phyloP scores from a whole-genome alignment of 53 echinoderm and acorn worm genomes.

The Luidia sarsii region DNA sequence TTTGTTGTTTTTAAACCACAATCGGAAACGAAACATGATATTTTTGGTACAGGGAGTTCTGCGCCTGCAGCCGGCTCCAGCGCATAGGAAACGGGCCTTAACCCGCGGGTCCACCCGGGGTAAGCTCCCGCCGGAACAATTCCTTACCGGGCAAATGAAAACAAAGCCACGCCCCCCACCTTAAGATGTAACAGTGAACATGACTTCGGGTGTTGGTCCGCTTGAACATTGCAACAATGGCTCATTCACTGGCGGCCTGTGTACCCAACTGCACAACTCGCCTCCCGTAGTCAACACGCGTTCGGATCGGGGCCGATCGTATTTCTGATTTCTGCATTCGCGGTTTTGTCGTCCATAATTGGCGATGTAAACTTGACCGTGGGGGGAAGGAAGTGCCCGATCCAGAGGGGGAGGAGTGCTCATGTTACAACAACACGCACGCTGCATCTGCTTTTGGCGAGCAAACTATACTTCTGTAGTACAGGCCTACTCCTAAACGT shows the following conservation, averaged over 20 bases:
- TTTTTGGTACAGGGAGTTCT: neutral
- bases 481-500: no score
- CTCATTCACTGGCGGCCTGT: constrained; percentile 19
- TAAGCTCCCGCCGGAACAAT: constrained; percentile 28
- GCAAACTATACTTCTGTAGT: no score
- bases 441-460: constrained; percentile 6
- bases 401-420: neutral
- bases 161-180: constrained; percentile 39
- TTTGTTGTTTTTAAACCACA: constrained; percentile 48
- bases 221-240: constrained; percentile 36
- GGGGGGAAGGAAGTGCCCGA: neutral
- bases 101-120: constrained; percentile 9
- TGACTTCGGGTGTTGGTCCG: constrained; percentile 38
- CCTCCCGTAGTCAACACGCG: constrained; percentile 20
- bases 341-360: constrained; percentile 24
- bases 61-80: constrained; percentile 13
- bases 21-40: constrained; percentile 54
- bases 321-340: constrained; percentile 29
- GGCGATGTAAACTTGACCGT: constrained; percentile 11
- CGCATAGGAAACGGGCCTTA: constrained; percentile 39
- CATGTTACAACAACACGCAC: constrained; percentile 20
- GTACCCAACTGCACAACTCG: constrained; percentile 24
- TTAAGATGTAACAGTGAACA: constrained; percentile 29
- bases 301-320: constrained; percentile 10
- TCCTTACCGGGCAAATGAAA: constrained; percentile 16